A percentile compares a stretch with the other conserved stretches of the same genome.
Evolutionary conservation across 2,113 vertebrate genomes (phyloP).

Genomic region (Gnathonemus echidnorhynchus): DNA sequence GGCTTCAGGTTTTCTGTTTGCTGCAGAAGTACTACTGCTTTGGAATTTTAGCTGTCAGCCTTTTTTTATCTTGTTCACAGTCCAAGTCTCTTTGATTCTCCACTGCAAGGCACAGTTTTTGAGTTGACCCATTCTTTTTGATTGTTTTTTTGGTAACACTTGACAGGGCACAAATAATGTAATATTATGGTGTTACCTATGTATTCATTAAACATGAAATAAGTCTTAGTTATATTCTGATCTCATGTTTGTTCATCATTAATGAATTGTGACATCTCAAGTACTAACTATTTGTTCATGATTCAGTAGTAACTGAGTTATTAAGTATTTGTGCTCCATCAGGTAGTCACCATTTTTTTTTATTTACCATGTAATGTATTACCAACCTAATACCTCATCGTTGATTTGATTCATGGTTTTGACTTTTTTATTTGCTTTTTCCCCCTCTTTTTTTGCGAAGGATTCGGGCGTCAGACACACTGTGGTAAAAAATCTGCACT

Average conservation of each 20-base stretch:
- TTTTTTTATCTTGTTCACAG: slow-evolving; percentile 12
- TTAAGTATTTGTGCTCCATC: not conserved
- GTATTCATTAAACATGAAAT: not conserved
- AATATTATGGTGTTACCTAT: not conserved
- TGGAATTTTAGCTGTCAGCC: slow-evolving; percentile 9
- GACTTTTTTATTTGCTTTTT: slow-evolving; percentile 67
- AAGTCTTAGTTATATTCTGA: not conserved
- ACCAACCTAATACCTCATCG: slow-evolving; percentile 65
- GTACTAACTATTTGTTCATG: not conserved
- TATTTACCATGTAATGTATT: slow-evolving; percentile 47
- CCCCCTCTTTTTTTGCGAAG: slow-evolving; percentile 85
- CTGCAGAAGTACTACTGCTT: not conserved
- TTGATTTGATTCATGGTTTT: slow-evolving; percentile 54
- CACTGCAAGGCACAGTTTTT: slow-evolving; percentile 49
- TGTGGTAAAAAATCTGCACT: slow-evolving; percentile 98
- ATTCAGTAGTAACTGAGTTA: not conserved
- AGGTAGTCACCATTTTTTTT: not conserved
- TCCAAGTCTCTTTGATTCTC: slow-evolving; percentile 18
- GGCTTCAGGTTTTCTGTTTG: not conserved
- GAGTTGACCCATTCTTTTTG: slow-evolving; percentile 73
- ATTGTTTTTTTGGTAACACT: slow-evolving; percentile 64
- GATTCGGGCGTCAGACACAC: slow-evolving; percentile 89
- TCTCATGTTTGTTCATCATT: not conserved
- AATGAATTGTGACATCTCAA: not conserved
- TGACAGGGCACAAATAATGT: not conserved